These are phyloP conservation scores for Silurus lanzhouensis DNA, from an alignment of 2,797 vertebrate species.

Conservation along the genomic window DNA sequence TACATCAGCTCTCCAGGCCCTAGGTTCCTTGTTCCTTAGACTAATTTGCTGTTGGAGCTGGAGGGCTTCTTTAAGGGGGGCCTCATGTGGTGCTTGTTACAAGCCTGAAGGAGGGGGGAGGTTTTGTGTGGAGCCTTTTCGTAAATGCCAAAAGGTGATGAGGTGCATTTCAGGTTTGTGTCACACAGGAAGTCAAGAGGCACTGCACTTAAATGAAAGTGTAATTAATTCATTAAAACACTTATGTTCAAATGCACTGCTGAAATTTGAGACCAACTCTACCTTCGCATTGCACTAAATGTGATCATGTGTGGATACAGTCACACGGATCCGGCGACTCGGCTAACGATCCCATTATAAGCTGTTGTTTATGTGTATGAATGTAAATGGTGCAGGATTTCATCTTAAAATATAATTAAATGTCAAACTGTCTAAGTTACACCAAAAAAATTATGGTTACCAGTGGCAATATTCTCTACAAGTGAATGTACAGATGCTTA, in stretches of 20 bases:
- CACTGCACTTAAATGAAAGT: slow-evolving; percentile 9
- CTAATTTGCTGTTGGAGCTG: slow-evolving; percentile 60
- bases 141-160: slow-evolving; percentile 29
- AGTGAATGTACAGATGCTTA: neutral
- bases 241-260: slow-evolving; percentile 14
- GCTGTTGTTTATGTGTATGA: neutral
- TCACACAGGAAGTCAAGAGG: slow-evolving; percentile 33
- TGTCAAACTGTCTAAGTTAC: neutral
- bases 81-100: slow-evolving; percentile 93
- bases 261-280: neutral
- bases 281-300: slow-evolving; percentile 15
- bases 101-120: slow-evolving; percentile 48
- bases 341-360: neutral
- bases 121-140: slow-evolving; percentile 6
- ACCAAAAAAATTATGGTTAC: neutral
- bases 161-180: slow-evolving; percentile 36
- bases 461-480: neutral
- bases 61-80: slow-evolving; percentile 83
- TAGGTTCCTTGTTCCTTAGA: slow-evolving; percentile 22
- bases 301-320: slow-evolving; percentile 22
- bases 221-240: slow-evolving; percentile 33
- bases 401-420: neutral
- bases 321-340: neutral
- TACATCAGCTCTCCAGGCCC: slow-evolving; percentile 14
- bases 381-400: neutral